Evolutionary conservation across 2,797 vertebrate genomes (phyloP), one percentile per base, ranked within the genome.

Genomic region (Pseudochirops cupreus): DNA sequence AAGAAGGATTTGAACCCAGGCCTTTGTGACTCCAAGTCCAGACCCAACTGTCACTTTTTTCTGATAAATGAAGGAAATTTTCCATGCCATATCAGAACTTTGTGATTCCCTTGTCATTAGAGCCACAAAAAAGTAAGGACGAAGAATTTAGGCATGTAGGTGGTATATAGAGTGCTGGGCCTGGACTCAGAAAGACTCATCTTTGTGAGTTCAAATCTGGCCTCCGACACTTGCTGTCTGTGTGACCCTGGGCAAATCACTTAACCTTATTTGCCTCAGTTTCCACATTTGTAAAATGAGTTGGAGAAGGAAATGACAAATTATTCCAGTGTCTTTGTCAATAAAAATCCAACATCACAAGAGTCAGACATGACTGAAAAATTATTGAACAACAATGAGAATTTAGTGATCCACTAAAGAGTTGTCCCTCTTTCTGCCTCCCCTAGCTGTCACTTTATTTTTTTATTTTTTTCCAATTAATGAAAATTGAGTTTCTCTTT

Each of bases 241-340:
- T 67, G 59, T 67, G 31, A 67, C 1, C 53, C 10, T 54, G 11
- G 53, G 11, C 53, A 54, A 54, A 33, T 67, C 62, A 67, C 13
- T 16, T n/a, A 18, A n/a, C 62, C 59, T 12, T 16, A 4, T 67
- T 67, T n/a, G 33, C 33, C 33, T 67, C 62, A 67, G 33, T n/a
- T 94, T 62, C 56, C 90, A 96, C 82, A 74, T 92, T 54, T 62
- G 14, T 96, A 56, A 93, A 95, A 90, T 55, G 59, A 26, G 4
- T 1, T 67, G 62, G 6, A 67, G 24, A 67, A n/a, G 62, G 4
- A 67, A 67, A 67, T 67, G 14, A 33, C 33, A n/a, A 67, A 33
- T 13, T 31, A 59, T 29, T 59, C 18, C 28, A 67, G 62, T 67
- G n/a, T 67, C 31, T 62, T 62, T 62, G 13, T 14, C 62, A n/a